phyloP scores from a whole-genome alignment of 2,113 vertebrate species.

The Clarias gariepinus region DNA sequence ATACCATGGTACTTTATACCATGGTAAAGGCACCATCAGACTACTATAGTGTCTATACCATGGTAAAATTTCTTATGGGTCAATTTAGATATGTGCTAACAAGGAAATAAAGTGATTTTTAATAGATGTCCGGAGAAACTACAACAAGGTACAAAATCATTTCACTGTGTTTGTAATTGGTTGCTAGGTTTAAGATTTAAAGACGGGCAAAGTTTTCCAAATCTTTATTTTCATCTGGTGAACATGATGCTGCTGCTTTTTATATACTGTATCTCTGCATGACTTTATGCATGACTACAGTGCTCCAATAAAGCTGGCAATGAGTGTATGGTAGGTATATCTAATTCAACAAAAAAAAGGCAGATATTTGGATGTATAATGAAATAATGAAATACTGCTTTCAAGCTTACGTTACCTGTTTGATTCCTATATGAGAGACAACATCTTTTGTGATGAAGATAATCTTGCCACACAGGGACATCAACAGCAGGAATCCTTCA shows the following conservation, averaged over 20 bases:
- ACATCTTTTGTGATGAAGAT: slow-evolving; percentile 57
- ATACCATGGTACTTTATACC: no score
- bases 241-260: not conserved
- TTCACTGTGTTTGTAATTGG: not conserved
- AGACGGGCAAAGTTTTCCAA: not conserved
- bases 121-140: not conserved
- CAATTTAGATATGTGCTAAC: not conserved
- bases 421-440: slow-evolving; percentile 54
- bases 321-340: not conserved
- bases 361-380: not conserved
- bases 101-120: not conserved
- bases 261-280: not conserved
- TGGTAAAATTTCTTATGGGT: no score
- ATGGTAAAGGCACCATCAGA: no score
- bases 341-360: no score
- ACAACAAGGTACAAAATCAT: not conserved
- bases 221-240: not conserved
- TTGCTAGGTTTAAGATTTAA: not conserved
- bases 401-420: slow-evolving; percentile 52
- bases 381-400: not conserved
- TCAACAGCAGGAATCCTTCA: slow-evolving; percentile 57
- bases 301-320: not conserved
- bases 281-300: not conserved
- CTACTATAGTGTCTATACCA: no score
- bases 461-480: slow-evolving; percentile 57